Evolutionary conservation across 2,113 vertebrate genomes (phyloP).

Genomic region (Myrmecobius fasciatus): DNA sequence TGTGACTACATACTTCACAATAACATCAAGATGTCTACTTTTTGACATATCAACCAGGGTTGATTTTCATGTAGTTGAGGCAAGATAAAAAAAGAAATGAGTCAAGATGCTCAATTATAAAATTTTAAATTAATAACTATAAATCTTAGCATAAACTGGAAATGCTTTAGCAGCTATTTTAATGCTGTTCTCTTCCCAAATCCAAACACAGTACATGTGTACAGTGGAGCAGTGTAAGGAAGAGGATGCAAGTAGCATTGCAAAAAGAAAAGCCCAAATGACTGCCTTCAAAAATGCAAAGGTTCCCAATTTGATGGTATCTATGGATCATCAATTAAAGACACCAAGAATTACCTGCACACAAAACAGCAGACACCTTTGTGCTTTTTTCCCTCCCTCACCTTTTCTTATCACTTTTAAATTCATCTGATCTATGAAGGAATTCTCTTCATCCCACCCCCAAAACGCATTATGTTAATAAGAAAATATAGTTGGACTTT

Average conservation of each 20-base stretch:
- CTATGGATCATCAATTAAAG: constrained; percentile 48
- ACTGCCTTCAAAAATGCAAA: constrained; percentile 32
- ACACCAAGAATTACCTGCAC: constrained; percentile 7
- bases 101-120: not conserved
- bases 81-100: too few relatives aligned
- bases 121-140: constrained; percentile 18
- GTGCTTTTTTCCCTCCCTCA: constrained; percentile 15
- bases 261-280: constrained; percentile 30
- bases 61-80: not conserved
- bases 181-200: constrained; percentile 39
- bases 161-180: not conserved
- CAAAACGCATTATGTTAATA: not conserved
- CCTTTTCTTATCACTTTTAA: constrained; percentile 51
- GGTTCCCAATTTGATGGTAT: constrained; percentile 50
- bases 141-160: constrained; percentile 45
- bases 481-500: not conserved
- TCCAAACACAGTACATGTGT: constrained; percentile 44
- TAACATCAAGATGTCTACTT: not conserved
- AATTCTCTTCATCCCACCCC: not conserved
- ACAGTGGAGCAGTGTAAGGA: not conserved
- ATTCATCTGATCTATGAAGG: constrained; percentile 43
- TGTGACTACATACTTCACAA: not conserved
- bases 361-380: constrained; percentile 14
- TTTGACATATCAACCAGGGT: not conserved
- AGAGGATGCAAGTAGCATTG: not conserved